Conservation (phyloP, 2,888 invertebrate species). For the Conchocele bisecta region DNA sequence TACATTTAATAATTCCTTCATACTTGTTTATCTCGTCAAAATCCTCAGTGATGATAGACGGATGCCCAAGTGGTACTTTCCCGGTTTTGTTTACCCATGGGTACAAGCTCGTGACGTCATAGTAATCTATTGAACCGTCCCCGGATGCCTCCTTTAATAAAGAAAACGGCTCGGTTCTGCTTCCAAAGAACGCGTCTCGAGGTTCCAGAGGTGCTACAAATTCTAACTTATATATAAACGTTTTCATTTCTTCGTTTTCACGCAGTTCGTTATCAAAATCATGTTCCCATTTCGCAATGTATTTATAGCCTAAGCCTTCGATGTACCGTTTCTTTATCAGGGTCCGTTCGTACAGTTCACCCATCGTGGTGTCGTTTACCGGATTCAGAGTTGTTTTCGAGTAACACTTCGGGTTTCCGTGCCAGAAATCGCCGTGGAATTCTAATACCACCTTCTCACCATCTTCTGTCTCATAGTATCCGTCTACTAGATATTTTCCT, state of each 20-base stretch:
- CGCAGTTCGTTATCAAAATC: constrained; percentile 53
- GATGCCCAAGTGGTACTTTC: constrained; percentile 64
- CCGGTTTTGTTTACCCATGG: constrained; percentile 67
- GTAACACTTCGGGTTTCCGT: constrained; percentile 29
- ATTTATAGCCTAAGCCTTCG: constrained; percentile 39
- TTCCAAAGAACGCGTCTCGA: constrained; percentile 71
- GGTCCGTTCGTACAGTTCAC: constrained; percentile 31
- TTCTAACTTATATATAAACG: constrained; percentile 42
- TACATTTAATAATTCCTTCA: constrained; percentile 68
- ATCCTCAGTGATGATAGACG: constrained; percentile 59
- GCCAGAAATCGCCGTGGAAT: constrained; percentile 50
- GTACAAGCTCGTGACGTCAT: constrained; percentile 67
- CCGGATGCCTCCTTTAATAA: constrained; percentile 53
- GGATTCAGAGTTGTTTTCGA: constrained; percentile 28
- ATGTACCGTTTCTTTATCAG: constrained; percentile 34
- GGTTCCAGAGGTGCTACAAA: constrained; percentile 57
- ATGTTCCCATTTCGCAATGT: constrained; percentile 63
- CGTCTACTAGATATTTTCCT: constrained; percentile 25
- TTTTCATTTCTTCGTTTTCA: constrained; percentile 22
- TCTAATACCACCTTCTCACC: constrained; percentile 29
- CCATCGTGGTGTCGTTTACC: constrained; percentile 33
- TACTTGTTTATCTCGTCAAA: constrained; percentile 59
- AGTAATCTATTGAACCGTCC: constrained; percentile 63
- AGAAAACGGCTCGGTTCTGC: constrained; percentile 65
- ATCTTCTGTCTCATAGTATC: constrained; percentile 16